Conservation (phyloP, 2,888 invertebrate genomes). For the Pollenia angustigena region DNA sequence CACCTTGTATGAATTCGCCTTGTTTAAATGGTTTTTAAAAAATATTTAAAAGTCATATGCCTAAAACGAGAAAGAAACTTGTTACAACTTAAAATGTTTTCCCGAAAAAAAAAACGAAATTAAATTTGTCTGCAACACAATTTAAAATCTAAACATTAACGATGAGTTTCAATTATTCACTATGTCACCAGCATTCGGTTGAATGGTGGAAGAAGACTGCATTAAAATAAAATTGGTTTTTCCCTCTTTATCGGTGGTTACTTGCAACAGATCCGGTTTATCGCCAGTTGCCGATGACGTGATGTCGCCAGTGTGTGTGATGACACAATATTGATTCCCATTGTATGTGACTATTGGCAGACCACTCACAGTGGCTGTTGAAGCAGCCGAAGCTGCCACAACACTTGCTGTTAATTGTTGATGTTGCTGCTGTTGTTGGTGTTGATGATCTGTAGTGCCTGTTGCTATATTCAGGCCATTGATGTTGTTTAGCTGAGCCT, state of each 20-base stretch:
- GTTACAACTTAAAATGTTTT: neutral
- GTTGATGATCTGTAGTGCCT: constrained; percentile 38
- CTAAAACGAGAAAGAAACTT: neutral
- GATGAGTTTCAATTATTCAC: constrained; percentile 64
- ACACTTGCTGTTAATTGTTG: constrained; percentile 62
- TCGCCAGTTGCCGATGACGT: constrained; percentile 67
- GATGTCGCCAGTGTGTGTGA: constrained; percentile 77
- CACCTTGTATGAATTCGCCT: too few species aligned
- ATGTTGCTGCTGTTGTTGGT: constrained; percentile 68
- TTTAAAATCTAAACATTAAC: constrained; percentile 25
- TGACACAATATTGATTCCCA: constrained; percentile 81
- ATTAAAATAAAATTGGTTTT: constrained; percentile 81
- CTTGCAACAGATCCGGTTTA: constrained; percentile 78
- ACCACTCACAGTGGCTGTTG: constrained; percentile 73
- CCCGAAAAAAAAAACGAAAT: neutral
- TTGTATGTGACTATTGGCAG: constrained; percentile 82
- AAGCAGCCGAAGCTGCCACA: constrained; percentile 57
- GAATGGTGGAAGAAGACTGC: constrained; percentile 77
- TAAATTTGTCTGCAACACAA: neutral
- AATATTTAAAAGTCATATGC: neutral
- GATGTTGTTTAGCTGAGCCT: constrained; percentile 79
- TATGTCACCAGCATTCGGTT: constrained; percentile 66
- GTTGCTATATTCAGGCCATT: constrained; percentile 71
- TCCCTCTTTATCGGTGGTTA: constrained; percentile 75
- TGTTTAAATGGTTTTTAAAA: too few species aligned